phyloP scores from a whole-genome alignment of 2,113 vertebrate genomes.

The Balaenoptera acutorostrata region DNA sequence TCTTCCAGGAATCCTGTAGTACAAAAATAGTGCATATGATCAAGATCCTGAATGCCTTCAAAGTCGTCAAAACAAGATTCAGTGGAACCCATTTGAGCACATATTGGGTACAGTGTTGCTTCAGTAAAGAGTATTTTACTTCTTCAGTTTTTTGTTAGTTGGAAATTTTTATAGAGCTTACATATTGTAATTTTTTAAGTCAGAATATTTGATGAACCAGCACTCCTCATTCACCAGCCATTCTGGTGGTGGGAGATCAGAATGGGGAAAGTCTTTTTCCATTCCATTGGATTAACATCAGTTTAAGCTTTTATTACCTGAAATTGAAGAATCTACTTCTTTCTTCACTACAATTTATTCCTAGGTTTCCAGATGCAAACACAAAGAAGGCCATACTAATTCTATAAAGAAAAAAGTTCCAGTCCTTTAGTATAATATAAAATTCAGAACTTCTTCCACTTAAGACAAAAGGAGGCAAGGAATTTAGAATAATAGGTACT shows the following conservation, averaged over 20 bases:
- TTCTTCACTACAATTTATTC: background rate
- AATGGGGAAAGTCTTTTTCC: background rate
- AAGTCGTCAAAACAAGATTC: background rate
- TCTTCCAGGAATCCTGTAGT: background rate
- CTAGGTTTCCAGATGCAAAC: background rate
- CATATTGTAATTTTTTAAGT: background rate
- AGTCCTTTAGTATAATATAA: background rate
- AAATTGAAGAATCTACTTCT: background rate
- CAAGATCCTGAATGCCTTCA: background rate
- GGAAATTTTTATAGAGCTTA: background rate
- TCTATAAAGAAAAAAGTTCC: background rate
- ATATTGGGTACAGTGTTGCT: background rate
- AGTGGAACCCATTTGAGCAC: background rate
- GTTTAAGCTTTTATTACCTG: conserved; percentile 8
- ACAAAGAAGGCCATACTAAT: conserved; percentile 1
- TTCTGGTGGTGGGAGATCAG: background rate
- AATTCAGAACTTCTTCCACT: background rate
- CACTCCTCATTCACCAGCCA: background rate
- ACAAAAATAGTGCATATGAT: background rate
- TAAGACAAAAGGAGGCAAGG: background rate
- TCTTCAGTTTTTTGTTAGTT: background rate
- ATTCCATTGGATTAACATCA: background rate
- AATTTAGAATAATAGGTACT: background rate
- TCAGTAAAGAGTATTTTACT: background rate
- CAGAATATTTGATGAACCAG: background rate